Evolutionary conservation across 2,797 vertebrate species (phyloP).

Genomic region (Glyptemys insculpta): DNA sequence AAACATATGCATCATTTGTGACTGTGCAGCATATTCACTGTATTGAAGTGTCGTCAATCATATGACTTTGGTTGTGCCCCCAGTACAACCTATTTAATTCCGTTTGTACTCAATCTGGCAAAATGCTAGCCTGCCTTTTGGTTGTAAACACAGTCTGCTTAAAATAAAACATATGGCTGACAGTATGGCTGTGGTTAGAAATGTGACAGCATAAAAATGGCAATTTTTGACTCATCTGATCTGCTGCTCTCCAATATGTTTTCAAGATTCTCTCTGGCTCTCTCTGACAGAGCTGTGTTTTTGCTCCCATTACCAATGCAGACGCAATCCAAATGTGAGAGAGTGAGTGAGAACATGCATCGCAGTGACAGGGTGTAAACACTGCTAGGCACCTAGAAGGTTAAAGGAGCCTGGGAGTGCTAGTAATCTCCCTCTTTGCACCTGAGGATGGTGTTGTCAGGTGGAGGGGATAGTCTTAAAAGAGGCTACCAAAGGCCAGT

Average conservation of each 20-base stretch:
- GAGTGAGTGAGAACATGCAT: background rate
- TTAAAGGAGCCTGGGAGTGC: background rate
- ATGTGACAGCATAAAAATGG: background rate
- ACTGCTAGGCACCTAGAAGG: background rate
- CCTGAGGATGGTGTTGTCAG: background rate
- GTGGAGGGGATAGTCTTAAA: background rate
- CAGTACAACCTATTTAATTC: background rate
- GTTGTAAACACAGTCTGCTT: background rate
- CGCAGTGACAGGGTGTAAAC: background rate
- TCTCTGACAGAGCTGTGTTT: background rate
- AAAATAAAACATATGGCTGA: background rate
- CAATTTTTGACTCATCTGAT: background rate
- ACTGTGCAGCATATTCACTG: background rate
- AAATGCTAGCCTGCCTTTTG: background rate
- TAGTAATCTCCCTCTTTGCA: background rate
- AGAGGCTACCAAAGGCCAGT: background rate
- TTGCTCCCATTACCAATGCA: background rate
- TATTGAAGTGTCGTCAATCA: background rate
- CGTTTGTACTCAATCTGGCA: background rate
- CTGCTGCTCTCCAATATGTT: background rate
- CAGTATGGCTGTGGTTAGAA: background rate
- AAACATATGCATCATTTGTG: background rate
- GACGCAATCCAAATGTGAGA: background rate
- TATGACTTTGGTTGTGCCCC: fast-evolving
- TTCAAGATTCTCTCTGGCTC: background rate